Base-by-base conservation (phyloP, 2,797 vertebrate species). In the Labeo calbasu region DNA sequence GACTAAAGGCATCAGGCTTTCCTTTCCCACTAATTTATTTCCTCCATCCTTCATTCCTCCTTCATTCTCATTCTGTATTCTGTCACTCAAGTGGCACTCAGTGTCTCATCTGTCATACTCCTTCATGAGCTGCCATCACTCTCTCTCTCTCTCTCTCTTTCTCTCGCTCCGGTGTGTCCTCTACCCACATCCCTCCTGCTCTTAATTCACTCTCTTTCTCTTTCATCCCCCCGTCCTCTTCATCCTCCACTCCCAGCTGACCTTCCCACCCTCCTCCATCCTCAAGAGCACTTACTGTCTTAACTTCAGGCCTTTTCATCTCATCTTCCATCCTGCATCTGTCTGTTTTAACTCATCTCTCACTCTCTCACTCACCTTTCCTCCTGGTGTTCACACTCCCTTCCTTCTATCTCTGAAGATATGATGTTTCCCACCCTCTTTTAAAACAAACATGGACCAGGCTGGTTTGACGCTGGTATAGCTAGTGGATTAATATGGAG, bases 1-100 rank as follows among this genome's bases (percentile, higher is more conserved):
- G 36, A 43, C 14, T 23, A 19, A 77, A 86, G 21, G 55, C 32
- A 66, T 79, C 46, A 68, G 25, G 11, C 48, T 25, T 80, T 69
- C n/a, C 28, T 69, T 69, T 53, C 21, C 25, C 28, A 23, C 50
- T 68, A 76, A 76, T 76, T 80, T 76, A 77, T 81, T 51, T 81
- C 53, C 46, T 57, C 57, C 55, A 71, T 82, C 51, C 72, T 77
- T 82, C 73, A 63, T 63, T 81, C 82, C 53, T 78, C 82, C 43
- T 76, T 87, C 85, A 51, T 80, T 80, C 79, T 87, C 83, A 72
- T 86, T 85, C 77, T 77, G 70, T 43, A 85, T 86, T 86, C 83
- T 76, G 71, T 77, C 83, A 84, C 57, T 83, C 51, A 71, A 84
- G 82, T 51, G 61, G 84, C 61, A 79, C 82, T 86, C 85, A 55